Evolutionary conservation across 2,113 vertebrate genomes (phyloP).

Genomic region (Ctenomys sociabilis): DNA sequence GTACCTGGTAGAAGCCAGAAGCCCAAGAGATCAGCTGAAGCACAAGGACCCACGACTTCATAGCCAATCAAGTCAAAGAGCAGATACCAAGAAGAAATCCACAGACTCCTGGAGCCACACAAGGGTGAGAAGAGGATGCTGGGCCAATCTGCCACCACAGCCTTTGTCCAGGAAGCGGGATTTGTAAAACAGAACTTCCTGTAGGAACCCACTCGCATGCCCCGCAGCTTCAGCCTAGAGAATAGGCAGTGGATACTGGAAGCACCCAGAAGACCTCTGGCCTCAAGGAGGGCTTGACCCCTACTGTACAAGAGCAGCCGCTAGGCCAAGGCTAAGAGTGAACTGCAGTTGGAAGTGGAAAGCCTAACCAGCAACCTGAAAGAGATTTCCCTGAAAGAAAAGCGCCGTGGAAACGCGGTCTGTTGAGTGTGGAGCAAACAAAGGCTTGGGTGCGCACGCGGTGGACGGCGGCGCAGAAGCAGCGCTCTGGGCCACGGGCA

Average conservation of each 20-base stretch:
- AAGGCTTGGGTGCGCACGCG: conserved; percentile 76
- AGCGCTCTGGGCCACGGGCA: neutral
- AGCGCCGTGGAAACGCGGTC: conserved; percentile 63
- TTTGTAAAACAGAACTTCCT: neutral
- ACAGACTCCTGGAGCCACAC: neutral
- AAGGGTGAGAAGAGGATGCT: neutral
- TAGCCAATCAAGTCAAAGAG: neutral
- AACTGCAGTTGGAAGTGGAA: neutral
- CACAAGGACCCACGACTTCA: neutral
- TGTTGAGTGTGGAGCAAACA: conserved; percentile 63
- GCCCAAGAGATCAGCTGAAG: neutral
- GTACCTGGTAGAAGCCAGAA: neutral
- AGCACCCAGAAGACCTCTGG: neutral
- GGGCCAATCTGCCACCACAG: neutral
- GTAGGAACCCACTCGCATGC: neutral
- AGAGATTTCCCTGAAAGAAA: neutral
- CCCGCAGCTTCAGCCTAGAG: neutral
- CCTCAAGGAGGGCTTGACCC: neutral
- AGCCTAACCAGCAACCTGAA: conserved; percentile 52
- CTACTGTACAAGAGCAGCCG: neutral
- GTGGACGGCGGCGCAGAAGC: conserved; percentile 46
- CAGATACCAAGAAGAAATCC: neutral
- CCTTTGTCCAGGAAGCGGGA: neutral
- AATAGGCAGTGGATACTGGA: neutral
- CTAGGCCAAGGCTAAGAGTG: neutral